These are phyloP conservation scores for Zapus hudsonius DNA, from an alignment of 2,113 vertebrate species.

Conservation along the genomic window DNA sequence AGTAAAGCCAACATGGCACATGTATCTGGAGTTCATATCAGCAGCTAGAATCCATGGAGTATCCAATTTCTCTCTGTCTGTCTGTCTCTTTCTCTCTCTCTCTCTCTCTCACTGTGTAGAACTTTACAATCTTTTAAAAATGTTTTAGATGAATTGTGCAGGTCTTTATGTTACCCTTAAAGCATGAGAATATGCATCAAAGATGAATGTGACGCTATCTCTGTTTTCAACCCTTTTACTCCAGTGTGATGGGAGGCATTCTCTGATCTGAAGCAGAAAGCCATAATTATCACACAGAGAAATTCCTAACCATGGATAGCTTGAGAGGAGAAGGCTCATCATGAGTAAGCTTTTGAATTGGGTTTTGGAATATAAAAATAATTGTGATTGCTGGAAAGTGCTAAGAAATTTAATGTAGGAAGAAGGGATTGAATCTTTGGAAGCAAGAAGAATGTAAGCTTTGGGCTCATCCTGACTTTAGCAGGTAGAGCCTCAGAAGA, in stretches of 20 bases:
- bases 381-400: background rate
- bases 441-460: background rate
- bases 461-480: background rate
- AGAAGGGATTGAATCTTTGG: background rate
- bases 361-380: constrained; percentile 18
- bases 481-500: background rate
- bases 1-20: too few relatives aligned
- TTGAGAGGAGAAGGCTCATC: background rate
- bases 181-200: background rate
- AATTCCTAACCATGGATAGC: background rate
- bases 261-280: background rate
- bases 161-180: background rate
- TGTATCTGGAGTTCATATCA: too few relatives aligned
- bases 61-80: background rate
- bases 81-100: background rate
- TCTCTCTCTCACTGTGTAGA: background rate
- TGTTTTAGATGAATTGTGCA: background rate
- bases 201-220: background rate
- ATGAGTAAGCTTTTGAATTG: background rate
- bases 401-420: background rate
- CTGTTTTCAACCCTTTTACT: background rate
- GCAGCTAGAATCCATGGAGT: too few relatives aligned
- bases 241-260: background rate
- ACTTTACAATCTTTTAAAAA: background rate
- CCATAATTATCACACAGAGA: background rate